These are phyloP conservation scores for Drosophila neonasuta DNA, from an alignment of 2,888 invertebrate species.

Conservation along the genomic window DNA sequence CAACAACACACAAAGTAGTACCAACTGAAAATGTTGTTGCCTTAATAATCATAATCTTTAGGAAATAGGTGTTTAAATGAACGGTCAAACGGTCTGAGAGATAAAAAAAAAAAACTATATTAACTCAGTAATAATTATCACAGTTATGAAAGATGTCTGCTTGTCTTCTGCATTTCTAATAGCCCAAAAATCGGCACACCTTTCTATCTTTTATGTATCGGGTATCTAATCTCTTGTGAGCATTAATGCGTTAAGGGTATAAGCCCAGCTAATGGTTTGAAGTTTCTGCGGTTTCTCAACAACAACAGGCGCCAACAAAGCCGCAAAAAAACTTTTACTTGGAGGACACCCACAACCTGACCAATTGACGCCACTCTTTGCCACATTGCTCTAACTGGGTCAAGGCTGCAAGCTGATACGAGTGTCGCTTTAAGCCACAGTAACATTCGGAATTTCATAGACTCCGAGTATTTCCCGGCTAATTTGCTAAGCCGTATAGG, in stretches of 20 bases:
- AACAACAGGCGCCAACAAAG: not conserved
- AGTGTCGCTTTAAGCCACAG: not conserved
- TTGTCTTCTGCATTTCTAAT: too few species aligned
- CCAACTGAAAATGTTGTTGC: too few species aligned
- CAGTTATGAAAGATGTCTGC: not conserved
- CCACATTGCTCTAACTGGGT: not conserved
- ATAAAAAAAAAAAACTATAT: not conserved
- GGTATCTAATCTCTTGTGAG: not conserved
- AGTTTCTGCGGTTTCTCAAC: constrained; percentile 6
- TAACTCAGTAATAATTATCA: not conserved
- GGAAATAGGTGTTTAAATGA: too few species aligned
- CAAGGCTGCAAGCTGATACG: not conserved
- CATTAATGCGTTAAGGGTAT: not conserved
- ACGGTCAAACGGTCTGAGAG: not conserved
- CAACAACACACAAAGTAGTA: not conserved
- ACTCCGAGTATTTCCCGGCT: not conserved
- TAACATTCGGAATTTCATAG: not conserved
- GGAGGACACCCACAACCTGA: not conserved
- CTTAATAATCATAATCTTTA: too few species aligned
- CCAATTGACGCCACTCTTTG: not conserved
- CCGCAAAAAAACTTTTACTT: constrained; percentile 7
- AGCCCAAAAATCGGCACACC: not conserved
- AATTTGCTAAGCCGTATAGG: not conserved
- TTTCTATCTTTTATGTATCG: not conserved
- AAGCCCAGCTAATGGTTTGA: not conserved